Base-by-base conservation (phyloP, 2,113 vertebrate species). In the Callionymus lyra region DNA sequence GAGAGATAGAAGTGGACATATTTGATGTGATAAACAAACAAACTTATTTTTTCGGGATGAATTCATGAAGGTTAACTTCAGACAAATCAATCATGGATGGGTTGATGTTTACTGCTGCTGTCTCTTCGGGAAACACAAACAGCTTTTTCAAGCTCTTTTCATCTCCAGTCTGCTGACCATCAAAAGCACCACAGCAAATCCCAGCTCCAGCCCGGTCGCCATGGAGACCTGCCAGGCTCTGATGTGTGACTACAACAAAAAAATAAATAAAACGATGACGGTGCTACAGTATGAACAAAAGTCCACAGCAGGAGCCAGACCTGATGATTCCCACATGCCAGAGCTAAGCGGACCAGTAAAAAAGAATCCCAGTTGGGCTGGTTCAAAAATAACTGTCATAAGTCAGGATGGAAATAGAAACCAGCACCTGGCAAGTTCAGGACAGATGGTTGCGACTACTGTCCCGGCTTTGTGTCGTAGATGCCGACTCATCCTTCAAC, bases 371-470 rank as follows among this genome's bases (percentile, higher is more conserved):
- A 38, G 56, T 60, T 58, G 15, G 64, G 72, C 32, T 18, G 21
- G 43, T 33, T 50, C 57, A 38, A 31, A 71, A 82, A 80, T 79
- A 82, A 56, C 44, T 11, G 2, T 38, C 34, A 53, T 56, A 45
- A 47, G 58, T 72, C 47, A 45, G 44, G 55, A 55, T 75, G 52
- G 51, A 74, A 82, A 82, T 69, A 69, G 65, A 60, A 39, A 39
- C 35, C 33, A 66, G 73, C 79, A 84, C 80, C 79, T 85, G 81
- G 74, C 57, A 56, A 61, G 44, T 1, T 27, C 45, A 35, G 58
- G 72, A 82, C 82, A 79, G 69, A 82, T 80, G 81, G 65, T 31
- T 50, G 50, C 31, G 59, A 61, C 68, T 65, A 56, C 56, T 53
- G 21, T 39, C 47, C 34, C 36, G 31, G 18, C 31, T 41, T 44